Evolutionary conservation across 1,140 invertebrate species (phyloP), one percentile per base, ranked within the genome.

Genomic region (Planococcus citri): DNA sequence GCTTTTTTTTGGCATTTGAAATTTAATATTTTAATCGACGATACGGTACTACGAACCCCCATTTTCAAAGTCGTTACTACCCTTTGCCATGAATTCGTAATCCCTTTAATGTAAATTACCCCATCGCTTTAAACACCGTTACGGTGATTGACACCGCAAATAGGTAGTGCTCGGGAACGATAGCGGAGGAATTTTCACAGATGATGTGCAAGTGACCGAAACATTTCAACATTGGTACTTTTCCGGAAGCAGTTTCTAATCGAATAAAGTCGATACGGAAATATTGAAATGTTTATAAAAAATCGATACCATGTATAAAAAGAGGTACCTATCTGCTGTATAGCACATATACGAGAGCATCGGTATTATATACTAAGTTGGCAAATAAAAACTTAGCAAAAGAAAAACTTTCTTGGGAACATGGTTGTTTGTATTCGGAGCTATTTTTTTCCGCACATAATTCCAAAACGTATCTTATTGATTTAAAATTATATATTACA

Each of bases 11-110:
- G 2, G 41, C 4, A 6, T 6, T 20, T 6, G 41, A 51, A 51
- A 51, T 51, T 51, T 51, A 51, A 51, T 51, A 51, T 51, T 51
- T 51, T 51, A 51, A 51, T 51, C 41, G 41, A 51, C 41, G 41
- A 37, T 37, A 37, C 14, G 14, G 33, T 37, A 14, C 33, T 6
- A 14, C 41, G 41, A 51, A 51, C 17, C 41, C 6, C 41, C 6
- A 51, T 20, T 51, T 51, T 14, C 12, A n/a, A 51, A n/a, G n/a
- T 2, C 6, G n/a, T 51, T 6, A 51, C 17, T 14, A 51, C 41
- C 41, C 41, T 51, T 51, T 17, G 41, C 41, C 10, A 20, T 51
- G 41, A 51, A 51, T 51, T 51, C 41, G 41, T 51, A 51, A 51
- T 51, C 41, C 17, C 6, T 51, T 51, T 51, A n/a, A 51, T 51